A percentile compares a stretch with the other conserved stretches of the same genome.
phyloP scores from a whole-genome alignment of 2,797 vertebrate genomes.

The Atherinosoma microstoma region DNA sequence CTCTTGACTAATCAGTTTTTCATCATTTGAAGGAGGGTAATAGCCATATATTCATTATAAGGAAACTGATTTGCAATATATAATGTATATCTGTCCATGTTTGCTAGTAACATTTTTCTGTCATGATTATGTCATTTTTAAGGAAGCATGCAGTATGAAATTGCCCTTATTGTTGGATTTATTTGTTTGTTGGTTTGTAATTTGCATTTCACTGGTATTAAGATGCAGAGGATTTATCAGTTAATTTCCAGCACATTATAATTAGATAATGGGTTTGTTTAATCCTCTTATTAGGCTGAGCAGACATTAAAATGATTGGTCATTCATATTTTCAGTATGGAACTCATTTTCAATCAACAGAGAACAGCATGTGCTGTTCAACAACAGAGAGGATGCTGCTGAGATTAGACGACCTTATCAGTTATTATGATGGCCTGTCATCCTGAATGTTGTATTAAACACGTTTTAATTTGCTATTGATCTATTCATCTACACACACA shows the following conservation, averaged over 20 bases:
- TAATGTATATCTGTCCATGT: neutral
- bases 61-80: neutral
- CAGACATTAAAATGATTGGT: slow-evolving; percentile 61
- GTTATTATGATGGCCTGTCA: neutral
- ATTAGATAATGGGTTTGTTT: slow-evolving; percentile 63
- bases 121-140: neutral
- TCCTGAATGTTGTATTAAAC: neutral
- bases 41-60: neutral
- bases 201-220: slow-evolving; percentile 42
- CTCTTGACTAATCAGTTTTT: neutral
- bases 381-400: slow-evolving; percentile 3
- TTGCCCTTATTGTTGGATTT: slow-evolving; percentile 15
- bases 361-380: neutral
- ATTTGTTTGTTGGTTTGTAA: slow-evolving; percentile 31
- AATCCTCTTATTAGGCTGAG: slow-evolving; percentile 59
- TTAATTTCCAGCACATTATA: slow-evolving; percentile 59
- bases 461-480: slow-evolving; percentile 7
- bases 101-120: neutral
- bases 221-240: slow-evolving; percentile 41
- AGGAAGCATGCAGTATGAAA: neutral
- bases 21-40: neutral
- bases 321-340: slow-evolving; percentile 49
- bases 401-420: slow-evolving; percentile 1
- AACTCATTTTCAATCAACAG: slow-evolving; percentile 29
- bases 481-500: neutral